These are phyloP conservation scores for Salmo trutta DNA, from an alignment of 2,797 vertebrate species.

Conservation along the genomic window DNA sequence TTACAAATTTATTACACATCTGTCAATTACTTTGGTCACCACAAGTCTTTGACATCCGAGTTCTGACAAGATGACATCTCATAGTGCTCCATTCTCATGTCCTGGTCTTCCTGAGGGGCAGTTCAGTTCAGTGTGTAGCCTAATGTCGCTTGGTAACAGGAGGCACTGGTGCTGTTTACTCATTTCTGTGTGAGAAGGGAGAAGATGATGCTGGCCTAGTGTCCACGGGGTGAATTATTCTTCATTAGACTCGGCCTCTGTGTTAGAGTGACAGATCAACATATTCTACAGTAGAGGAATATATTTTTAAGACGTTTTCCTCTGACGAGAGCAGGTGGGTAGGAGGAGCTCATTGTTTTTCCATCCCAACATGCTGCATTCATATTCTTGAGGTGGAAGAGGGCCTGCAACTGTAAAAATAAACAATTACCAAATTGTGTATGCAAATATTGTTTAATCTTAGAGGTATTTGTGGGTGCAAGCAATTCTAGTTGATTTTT, in stretches of 20 bases:
- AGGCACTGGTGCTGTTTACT: slow-evolving; percentile 42
- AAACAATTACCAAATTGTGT: no score
- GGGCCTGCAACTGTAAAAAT: no score
- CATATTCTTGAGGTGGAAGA: no score
- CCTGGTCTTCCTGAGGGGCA: slow-evolving; percentile 46
- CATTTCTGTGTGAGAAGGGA: slow-evolving; percentile 29
- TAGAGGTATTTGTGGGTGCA: no score
- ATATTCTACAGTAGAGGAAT: slow-evolving; percentile 4
- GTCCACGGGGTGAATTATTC: slow-evolving; percentile 35
- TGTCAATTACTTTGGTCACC: slow-evolving; percentile 44
- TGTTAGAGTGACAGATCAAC: slow-evolving; percentile 15
- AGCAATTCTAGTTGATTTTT: no score
- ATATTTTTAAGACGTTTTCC: not conserved
- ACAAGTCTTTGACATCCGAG: slow-evolving; percentile 32
- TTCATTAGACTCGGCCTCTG: slow-evolving; percentile 25
- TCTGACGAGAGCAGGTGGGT: not conserved
- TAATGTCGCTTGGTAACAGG: slow-evolving; percentile 47
- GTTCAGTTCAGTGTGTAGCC: slow-evolving; percentile 32
- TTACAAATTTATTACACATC: not conserved
- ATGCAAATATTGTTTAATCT: no score
- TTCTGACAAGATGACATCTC: slow-evolving; percentile 40
- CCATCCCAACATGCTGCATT: no score
- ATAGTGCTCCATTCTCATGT: slow-evolving; percentile 30
- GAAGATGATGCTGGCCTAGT: slow-evolving; percentile 40
- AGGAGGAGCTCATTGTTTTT: not conserved